phyloP scores from a whole-genome alignment of 2,888 invertebrate genomes.

The Lampropteryx suffumata region DNA sequence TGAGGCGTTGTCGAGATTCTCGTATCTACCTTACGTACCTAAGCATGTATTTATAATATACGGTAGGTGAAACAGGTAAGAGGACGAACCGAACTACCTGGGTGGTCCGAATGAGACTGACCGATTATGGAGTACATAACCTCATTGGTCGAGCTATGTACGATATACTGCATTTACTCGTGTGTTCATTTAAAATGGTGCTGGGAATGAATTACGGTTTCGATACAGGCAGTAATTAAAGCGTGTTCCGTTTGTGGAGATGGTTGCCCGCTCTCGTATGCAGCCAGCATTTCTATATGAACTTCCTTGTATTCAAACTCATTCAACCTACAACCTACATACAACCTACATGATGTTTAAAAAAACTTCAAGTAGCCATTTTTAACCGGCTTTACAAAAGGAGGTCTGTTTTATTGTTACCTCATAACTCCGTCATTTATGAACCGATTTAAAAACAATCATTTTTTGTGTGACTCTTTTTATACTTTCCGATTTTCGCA shows the following conservation, averaged over 20 bases:
- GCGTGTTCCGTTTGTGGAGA: conserved; percentile 26
- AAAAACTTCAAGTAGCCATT: too few relatives aligned
- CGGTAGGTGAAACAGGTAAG: conserved; percentile 47
- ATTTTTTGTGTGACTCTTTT: too few relatives aligned
- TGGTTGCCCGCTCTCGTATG: conserved; percentile 9
- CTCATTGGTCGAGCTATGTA: conserved; percentile 30
- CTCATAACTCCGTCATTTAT: too few relatives aligned
- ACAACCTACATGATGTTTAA: too few relatives aligned
- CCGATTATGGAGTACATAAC: conserved; percentile 67
- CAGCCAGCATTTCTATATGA: not conserved
- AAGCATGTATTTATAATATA: conserved; percentile 25
- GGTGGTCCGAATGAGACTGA: conserved; percentile 75
- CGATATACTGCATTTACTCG: conserved; percentile 30
- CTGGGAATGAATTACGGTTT: conserved; percentile 61
- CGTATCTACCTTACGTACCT: conserved; percentile 35
- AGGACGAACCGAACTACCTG: conserved; percentile 62
- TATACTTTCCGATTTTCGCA: too few relatives aligned
- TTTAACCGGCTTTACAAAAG: too few relatives aligned
- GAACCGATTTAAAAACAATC: too few relatives aligned
- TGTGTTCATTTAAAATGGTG: conserved; percentile 70
- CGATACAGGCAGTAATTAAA: conserved; percentile 64
- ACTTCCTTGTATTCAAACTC: not conserved
- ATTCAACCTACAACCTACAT: too few relatives aligned
- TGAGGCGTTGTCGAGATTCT: conserved; percentile 45
- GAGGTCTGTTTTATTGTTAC: too few relatives aligned